Evolutionary conservation across 2,113 vertebrate genomes (phyloP).

Genomic region (Pavo muticus): DNA sequence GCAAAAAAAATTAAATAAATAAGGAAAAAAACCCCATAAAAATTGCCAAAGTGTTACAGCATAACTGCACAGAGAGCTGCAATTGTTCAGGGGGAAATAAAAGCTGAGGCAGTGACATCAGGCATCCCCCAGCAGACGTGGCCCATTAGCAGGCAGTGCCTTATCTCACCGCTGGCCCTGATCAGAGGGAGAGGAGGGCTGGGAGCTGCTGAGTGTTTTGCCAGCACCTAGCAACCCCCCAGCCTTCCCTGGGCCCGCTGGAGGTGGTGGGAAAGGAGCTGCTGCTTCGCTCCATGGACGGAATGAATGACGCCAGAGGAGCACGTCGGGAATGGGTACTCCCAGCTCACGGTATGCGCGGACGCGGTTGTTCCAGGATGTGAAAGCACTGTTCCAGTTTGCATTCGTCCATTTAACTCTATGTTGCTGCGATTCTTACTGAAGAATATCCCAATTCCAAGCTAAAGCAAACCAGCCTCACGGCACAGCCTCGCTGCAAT

Average conservation of each 20-base stretch:
- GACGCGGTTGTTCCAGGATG: background rate
- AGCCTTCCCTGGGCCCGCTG: background rate
- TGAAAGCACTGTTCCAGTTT: background rate
- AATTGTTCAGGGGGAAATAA: background rate
- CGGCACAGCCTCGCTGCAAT: background rate
- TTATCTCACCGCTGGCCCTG: background rate
- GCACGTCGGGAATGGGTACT: background rate
- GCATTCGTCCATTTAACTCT: background rate
- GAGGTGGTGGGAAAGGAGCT: background rate
- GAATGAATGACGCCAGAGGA: background rate
- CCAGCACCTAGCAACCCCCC: background rate
- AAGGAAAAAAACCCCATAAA: background rate
- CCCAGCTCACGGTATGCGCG: background rate
- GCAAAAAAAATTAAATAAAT: background rate
- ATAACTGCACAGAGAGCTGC: background rate
- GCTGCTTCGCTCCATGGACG: accelerated
- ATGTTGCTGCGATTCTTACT: background rate
- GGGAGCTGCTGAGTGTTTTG: background rate
- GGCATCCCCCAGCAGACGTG: background rate
- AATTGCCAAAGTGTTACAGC: background rate
- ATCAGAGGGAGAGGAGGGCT: background rate
- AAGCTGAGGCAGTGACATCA: background rate
- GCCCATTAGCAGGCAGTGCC: background rate
- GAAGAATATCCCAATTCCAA: background rate
- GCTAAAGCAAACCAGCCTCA: background rate